A percentile compares a stretch with the other conserved stretches of the same genome.
phyloP scores from a whole-genome alignment of 2,797 vertebrate genomes.

The Urophycis tenuis region DNA sequence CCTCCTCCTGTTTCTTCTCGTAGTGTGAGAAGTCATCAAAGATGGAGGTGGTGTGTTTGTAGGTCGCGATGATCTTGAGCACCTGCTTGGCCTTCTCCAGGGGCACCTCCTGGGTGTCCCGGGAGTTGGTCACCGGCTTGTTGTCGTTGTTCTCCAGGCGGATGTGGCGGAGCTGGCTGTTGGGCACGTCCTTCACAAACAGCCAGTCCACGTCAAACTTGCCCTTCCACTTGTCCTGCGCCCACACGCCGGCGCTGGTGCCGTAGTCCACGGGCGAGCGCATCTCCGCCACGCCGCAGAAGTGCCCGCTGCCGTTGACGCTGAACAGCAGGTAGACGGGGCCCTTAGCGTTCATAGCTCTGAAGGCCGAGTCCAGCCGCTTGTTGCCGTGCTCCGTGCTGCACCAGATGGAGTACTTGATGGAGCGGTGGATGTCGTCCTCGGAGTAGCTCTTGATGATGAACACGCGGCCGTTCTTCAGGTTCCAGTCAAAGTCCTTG shows the following conservation, averaged over 20 bases:
- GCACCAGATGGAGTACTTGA: constrained; percentile 99
- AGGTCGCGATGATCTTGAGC: constrained; percentile 94
- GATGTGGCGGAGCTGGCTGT: constrained; percentile 96
- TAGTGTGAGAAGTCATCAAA: constrained; percentile 99
- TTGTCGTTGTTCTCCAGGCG: constrained; percentile 99
- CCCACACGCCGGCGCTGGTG: constrained; percentile 98
- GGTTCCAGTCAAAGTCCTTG: constrained; percentile 95
- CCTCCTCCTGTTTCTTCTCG: constrained; percentile 97
- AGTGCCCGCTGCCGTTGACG: constrained; percentile 96
- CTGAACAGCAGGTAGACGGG: constrained; percentile 96
- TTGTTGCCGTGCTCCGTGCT: constrained; percentile 98
- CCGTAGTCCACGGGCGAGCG: constrained; percentile 97
- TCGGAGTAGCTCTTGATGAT: constrained; percentile 99
- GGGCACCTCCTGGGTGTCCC: constrained; percentile 98
- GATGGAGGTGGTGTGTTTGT: constrained; percentile 99
- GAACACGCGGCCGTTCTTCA: constrained; percentile 91
- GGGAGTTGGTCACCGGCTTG: constrained; percentile 98
- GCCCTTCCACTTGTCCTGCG: constrained; percentile 99
- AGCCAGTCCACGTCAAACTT: constrained; percentile 98
- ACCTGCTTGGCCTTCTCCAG: constrained; percentile 98
- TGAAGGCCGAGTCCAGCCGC: constrained; percentile 89
- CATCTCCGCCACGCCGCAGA: constrained; percentile 98
- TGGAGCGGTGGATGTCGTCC: constrained; percentile 98
- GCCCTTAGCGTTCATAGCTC: constrained; percentile 82
- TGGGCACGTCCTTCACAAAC: constrained; percentile 98